Evolutionary conservation across 2,113 vertebrate species (phyloP).

Genomic region (Syngnathus floridae): DNA sequence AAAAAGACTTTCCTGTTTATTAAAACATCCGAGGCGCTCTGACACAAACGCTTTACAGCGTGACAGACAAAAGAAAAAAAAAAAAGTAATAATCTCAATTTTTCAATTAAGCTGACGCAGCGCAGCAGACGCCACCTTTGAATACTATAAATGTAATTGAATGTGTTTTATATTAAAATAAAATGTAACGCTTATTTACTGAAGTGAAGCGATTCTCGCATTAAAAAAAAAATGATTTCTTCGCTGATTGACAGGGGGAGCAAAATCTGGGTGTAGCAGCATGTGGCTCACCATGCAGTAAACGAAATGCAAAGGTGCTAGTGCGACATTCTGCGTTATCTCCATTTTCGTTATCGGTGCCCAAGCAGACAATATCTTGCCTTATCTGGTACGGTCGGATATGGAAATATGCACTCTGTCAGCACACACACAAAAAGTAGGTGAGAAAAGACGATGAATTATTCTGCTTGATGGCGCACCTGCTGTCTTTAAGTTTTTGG

Average conservation of each 20-base stretch:
- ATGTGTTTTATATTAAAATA: neutral
- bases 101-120: neutral
- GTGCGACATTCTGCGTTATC: neutral
- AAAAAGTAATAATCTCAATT: conserved; percentile 1
- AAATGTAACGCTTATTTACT: neutral
- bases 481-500: neutral
- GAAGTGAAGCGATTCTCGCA: neutral
- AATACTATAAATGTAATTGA: neutral
- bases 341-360: neutral
- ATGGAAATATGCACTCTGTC: neutral
- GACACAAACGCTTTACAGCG: neutral
- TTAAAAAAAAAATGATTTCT: neutral
- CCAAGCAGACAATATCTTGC: neutral
- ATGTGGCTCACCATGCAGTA: neutral
- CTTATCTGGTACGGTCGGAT: neutral
- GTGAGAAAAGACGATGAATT: neutral
- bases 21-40: neutral
- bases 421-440: neutral
- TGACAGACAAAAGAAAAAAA: neutral
- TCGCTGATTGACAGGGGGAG: neutral
- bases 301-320: too few relatives aligned
- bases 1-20: neutral
- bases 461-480: conserved; percentile 1
- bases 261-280: neutral
- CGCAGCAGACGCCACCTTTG: neutral